Evolutionary conservation across 2,113 vertebrate species (phyloP).

Genomic region (Etheostoma spectabile): DNA sequence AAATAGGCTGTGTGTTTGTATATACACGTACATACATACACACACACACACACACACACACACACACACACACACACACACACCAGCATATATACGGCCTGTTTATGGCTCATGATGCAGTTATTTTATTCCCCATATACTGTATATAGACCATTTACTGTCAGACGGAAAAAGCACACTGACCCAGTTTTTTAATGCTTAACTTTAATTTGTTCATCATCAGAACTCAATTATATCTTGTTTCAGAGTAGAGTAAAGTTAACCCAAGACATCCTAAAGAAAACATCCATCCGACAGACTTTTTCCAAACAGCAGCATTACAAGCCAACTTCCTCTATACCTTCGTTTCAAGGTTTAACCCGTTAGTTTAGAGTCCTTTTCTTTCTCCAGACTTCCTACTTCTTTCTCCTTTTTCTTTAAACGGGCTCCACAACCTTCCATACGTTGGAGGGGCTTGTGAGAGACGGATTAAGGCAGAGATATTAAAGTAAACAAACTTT

Average conservation of each 20-base stretch:
- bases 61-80: too few species aligned
- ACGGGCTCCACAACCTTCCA: background rate
- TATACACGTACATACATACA: too few species aligned
- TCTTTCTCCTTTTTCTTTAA: slow-evolving; percentile 1
- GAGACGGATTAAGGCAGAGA: background rate
- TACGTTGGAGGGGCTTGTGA: background rate
- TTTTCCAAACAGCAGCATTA: background rate
- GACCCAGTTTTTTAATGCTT: slow-evolving; percentile 2
- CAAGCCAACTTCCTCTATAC: background rate
- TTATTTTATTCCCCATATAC: background rate
- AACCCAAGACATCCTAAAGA: background rate
- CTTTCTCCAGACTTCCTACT: background rate
- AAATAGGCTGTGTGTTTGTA: too few species aligned
- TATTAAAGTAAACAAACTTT: background rate
- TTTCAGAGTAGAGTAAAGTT: background rate
- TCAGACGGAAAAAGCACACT: background rate
- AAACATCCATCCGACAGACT: background rate
- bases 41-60: too few species aligned
- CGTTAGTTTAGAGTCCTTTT: background rate
- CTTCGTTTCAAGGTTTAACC: background rate
- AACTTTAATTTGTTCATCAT: slow-evolving; percentile 40
- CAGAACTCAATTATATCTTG: background rate
- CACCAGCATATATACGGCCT: too few species aligned
- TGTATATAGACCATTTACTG: background rate
- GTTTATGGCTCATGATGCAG: background rate